Base-by-base conservation (phyloP, 2,797 vertebrate genomes). In the Parotocinclus haroldoi region DNA sequence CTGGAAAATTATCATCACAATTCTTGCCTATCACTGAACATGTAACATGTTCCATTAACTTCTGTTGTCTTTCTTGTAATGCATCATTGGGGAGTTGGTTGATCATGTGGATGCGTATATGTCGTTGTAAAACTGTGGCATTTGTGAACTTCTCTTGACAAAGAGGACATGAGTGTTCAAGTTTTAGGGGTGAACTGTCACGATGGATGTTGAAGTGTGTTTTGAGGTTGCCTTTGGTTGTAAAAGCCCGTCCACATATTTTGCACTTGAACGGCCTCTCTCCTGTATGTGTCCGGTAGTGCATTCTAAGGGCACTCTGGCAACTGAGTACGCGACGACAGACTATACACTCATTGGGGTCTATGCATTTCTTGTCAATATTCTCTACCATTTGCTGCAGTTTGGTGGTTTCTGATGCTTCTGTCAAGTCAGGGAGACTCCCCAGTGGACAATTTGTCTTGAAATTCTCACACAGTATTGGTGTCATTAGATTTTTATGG, bases 141-240 rank as follows among this genome's bases (percentile, higher is more conserved):
- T 99, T 98, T n/a, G 96, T 98, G 88, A 98, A 99, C 82, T 99
- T 98, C 73, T 98, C 97, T 90, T 99, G 96, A 87, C 96, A 98
- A 81, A 98, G 98, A 0, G 96, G 96, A 76, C 97, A 99, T 7
- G 97, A 98, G 85, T 99, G 96, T 76, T 99, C 95, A 58, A 97
- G 94, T 84, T 92, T 86, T 64, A 98, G 88, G 0, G 95, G 96
- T 56, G 95, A 95, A 93, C 95, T 94, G 72, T 94, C 95, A 78
- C 96, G 91, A 58, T 99, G 97, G 61, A 99, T 96, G 3, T 95
- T 97, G 80, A 97, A 98, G 80, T 99, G 97, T 59, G 97, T 99
- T 84, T 99, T 99, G 8, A 99, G 91, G 83, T 99, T 99, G 72
- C 97, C 96, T 86, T 99, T 99, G n/a, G 97, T 99, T 71, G 96